Evolutionary conservation across 2,113 vertebrate species (phyloP).

Genomic region (Hippocampus mohnikei): DNA sequence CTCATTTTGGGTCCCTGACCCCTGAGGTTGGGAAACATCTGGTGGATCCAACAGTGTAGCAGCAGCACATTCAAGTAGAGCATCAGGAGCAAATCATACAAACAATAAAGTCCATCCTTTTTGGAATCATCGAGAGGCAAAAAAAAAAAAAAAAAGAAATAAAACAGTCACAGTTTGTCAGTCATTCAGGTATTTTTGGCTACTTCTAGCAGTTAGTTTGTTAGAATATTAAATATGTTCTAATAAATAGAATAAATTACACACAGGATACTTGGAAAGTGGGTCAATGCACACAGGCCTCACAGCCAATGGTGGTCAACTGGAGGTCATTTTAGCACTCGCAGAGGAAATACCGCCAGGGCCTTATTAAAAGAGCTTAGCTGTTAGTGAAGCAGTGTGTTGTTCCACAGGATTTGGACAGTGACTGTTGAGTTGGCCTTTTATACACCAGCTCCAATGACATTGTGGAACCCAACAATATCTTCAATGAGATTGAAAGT

Average conservation of each 20-base stretch:
- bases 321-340: conserved; percentile 50
- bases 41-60: conserved; percentile 20
- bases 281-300: conserved; percentile 17
- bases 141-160: conserved; percentile 16
- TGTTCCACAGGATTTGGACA: conserved; percentile 19
- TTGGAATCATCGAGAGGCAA: conserved; percentile 31
- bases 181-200: conserved; percentile 50
- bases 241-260: conserved; percentile 62
- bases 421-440: background rate
- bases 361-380: conserved; percentile 52
- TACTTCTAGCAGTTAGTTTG: conserved; percentile 60
- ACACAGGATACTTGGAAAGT: conserved; percentile 33
- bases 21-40: conserved; percentile 3
- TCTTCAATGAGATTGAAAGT: background rate
- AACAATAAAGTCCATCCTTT: conserved; percentile 12
- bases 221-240: conserved; percentile 25
- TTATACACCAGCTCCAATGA: background rate
- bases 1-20: background rate
- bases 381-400: conserved; percentile 24
- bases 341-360: conserved; percentile 56
- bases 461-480: background rate
- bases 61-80: conserved; percentile 65
- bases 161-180: conserved; percentile 66
- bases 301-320: conserved; percentile 29
- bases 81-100: conserved; percentile 39